Evolutionary conservation across 1,140 invertebrate genomes (phyloP).

Genomic region (Rhagoletis pomonella): DNA sequence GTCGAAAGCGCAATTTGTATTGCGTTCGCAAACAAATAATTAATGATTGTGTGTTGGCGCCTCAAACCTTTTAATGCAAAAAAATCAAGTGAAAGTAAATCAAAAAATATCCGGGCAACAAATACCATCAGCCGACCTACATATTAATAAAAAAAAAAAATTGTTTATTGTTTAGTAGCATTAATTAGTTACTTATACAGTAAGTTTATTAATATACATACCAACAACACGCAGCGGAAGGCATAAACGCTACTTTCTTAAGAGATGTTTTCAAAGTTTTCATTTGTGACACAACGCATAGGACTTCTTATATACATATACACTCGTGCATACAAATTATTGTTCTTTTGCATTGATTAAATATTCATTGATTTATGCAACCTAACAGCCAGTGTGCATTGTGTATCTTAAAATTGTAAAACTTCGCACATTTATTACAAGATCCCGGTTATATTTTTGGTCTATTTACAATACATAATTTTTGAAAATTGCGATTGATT

Average conservation of each 20-base stretch:
- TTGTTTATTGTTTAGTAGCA: slow-evolving; percentile 52
- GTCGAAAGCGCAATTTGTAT: too few relatives aligned
- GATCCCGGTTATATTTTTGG: background rate
- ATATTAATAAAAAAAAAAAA: background rate
- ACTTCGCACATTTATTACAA: too few relatives aligned
- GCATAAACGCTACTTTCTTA: background rate
- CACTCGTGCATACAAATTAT: background rate
- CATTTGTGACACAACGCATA: background rate
- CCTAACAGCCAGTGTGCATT: background rate
- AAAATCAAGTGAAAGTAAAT: background rate
- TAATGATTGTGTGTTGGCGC: background rate
- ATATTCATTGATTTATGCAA: background rate
- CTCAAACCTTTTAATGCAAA: background rate
- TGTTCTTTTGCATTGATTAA: background rate
- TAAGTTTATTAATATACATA: slow-evolving; percentile 52
- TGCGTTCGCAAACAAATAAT: too few relatives aligned
- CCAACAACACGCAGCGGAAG: background rate
- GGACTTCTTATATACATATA: background rate
- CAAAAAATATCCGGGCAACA: slow-evolving; percentile 5
- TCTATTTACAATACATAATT: background rate
- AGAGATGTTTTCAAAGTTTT: background rate
- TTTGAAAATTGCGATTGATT: too few relatives aligned
- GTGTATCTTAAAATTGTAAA: background rate
- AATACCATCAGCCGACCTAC: background rate
- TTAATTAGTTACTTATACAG: slow-evolving; percentile 51